Evolutionary conservation across 2,888 invertebrate species (phyloP).

Genomic region (Flexamia atlantica): DNA sequence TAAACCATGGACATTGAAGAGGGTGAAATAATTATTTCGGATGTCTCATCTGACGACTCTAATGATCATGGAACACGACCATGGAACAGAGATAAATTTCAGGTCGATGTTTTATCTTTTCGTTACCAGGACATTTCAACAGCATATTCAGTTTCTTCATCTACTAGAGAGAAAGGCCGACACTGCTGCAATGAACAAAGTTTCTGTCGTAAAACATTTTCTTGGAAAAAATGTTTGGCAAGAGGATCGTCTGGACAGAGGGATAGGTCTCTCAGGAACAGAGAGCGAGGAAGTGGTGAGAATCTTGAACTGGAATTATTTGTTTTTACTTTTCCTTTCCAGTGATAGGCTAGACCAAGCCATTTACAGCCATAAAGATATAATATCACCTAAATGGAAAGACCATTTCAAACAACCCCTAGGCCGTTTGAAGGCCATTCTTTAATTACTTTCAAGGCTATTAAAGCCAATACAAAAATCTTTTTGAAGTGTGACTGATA

Average conservation of each 20-base stretch:
- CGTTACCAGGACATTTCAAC: background rate
- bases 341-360: no score
- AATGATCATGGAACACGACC: background rate
- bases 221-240: background rate
- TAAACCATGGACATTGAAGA: slow-evolving; percentile 32
- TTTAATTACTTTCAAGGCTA: no score
- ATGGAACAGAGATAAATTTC: background rate
- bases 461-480: no score
- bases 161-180: background rate
- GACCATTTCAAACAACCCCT: no score
- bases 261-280: background rate
- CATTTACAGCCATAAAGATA: no score
- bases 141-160: background rate
- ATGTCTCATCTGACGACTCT: slow-evolving; percentile 21
- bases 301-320: no score
- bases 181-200: background rate
- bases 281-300: no score
- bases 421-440: no score
- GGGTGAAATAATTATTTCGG: slow-evolving; percentile 49
- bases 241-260: background rate
- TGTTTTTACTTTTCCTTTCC: no score
- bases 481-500: no score
- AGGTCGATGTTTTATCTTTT: background rate
- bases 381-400: no score
- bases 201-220: slow-evolving; percentile 25